These are phyloP conservation scores for Zelleria hepariella DNA, from an alignment of 2,888 invertebrate species.

Conservation along the genomic window DNA sequence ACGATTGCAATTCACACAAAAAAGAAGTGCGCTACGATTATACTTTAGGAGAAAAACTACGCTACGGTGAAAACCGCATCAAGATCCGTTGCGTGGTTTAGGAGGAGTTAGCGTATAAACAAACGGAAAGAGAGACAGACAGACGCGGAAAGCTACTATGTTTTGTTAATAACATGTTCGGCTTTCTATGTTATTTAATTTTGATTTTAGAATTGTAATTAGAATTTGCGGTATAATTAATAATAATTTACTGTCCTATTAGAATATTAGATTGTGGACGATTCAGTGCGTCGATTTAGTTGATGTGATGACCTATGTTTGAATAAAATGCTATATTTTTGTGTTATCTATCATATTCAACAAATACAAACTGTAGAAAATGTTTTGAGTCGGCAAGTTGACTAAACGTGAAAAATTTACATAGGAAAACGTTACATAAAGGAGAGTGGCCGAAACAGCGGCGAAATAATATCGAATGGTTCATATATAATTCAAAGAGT, in stretches of 20 bases:
- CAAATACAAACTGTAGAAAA: background rate
- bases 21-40: too few relatives aligned
- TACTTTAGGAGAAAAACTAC: too few relatives aligned
- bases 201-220: background rate
- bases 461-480: conserved; percentile 54
- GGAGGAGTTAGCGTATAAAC: too few relatives aligned
- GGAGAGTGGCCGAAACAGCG: conserved; percentile 33
- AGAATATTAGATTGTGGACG: background rate
- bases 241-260: background rate
- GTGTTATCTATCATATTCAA: too few relatives aligned
- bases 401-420: conserved; percentile 17
- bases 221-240: background rate
- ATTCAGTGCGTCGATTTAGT: background rate
- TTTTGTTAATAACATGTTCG: too few relatives aligned
- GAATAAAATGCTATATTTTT: too few relatives aligned
- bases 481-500: conserved; percentile 61
- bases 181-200: background rate
- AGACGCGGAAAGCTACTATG: too few relatives aligned
- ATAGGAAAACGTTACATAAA: conserved; percentile 20
- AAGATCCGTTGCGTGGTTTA: too few relatives aligned
- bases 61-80: too few relatives aligned
- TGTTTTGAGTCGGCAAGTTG: background rate
- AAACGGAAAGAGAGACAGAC: too few relatives aligned
- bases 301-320: too few relatives aligned
- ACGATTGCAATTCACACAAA: too few relatives aligned